Conservation (phyloP, 2,113 vertebrate genomes). For the Austrofundulus limnaeus region DNA sequence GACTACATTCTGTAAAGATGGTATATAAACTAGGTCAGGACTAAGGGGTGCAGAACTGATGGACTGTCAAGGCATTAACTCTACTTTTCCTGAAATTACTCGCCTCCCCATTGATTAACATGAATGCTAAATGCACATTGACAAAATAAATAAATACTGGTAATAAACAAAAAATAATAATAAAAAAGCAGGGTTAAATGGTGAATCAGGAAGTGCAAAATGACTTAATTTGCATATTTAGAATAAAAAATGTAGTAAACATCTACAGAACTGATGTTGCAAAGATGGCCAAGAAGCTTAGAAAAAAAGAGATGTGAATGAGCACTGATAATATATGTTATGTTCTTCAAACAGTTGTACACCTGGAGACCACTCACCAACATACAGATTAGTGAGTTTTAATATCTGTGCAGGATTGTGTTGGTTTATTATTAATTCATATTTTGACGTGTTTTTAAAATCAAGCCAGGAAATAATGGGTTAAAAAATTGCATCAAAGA, state of each 20-base stretch:
- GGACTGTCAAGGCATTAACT: slow-evolving; percentile 27
- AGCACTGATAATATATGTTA: slow-evolving; percentile 27
- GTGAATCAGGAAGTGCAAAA: background rate
- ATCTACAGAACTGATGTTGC: slow-evolving; percentile 3
- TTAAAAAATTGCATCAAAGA: no score
- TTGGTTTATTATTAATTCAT: slow-evolving; percentile 22
- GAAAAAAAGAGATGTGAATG: slow-evolving; percentile 1
- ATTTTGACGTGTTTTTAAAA: slow-evolving; percentile 28
- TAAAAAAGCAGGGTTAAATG: background rate
- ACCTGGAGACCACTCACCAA: slow-evolving; percentile 44
- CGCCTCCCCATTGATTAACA: slow-evolving; percentile 17
- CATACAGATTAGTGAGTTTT: slow-evolving; percentile 18
- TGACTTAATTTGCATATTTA: slow-evolving; percentile 4
- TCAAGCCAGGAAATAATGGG: no score
- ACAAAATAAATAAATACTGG: slow-evolving; percentile 14
- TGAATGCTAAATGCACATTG: slow-evolving; percentile 38
- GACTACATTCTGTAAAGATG: slow-evolving; percentile 12
- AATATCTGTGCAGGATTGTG: slow-evolving; percentile 21
- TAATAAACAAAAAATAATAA: background rate
- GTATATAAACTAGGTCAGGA: slow-evolving; percentile 46
- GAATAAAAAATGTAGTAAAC: slow-evolving; percentile 24
- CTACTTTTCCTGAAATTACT: slow-evolving; percentile 23
- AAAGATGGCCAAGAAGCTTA: slow-evolving; percentile 3
- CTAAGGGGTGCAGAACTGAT: slow-evolving; percentile 54
- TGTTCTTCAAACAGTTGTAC: slow-evolving; percentile 43